phyloP scores from a whole-genome alignment of 2,888 invertebrate genomes.

The Plebejus argus region DNA sequence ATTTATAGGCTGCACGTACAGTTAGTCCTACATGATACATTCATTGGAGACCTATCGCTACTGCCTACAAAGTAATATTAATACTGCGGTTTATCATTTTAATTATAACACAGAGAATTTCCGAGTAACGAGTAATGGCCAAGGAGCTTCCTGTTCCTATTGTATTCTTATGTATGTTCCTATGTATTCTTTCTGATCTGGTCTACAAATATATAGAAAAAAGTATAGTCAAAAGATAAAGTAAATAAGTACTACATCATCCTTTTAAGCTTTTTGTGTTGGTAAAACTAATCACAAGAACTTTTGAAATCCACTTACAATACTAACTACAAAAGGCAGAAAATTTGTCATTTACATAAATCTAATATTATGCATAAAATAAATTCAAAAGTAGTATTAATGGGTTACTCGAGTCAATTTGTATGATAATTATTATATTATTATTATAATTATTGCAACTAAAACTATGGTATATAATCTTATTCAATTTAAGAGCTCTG shows the following conservation, averaged over 20 bases:
- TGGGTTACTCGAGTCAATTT: background rate
- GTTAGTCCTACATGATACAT: slow-evolving; percentile 31
- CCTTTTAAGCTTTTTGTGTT: too few relatives aligned
- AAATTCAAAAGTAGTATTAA: background rate
- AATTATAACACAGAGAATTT: slow-evolving; percentile 13
- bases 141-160: background rate
- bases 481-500: background rate
- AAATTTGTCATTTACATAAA: too few relatives aligned
- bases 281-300: too few relatives aligned
- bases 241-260: too few relatives aligned
- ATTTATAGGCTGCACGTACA: slow-evolving; percentile 32
- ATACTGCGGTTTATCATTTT: slow-evolving; percentile 20
- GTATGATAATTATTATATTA: background rate
- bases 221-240: too few relatives aligned
- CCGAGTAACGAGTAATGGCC: background rate
- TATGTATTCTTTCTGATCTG: too few relatives aligned
- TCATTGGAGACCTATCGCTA: slow-evolving; percentile 24
- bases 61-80: slow-evolving; percentile 29
- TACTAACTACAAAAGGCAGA: too few relatives aligned
- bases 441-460: background rate
- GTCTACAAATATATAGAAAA: too few relatives aligned
- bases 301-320: too few relatives aligned
- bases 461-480: background rate
- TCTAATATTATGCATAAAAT: background rate
- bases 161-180: too few relatives aligned